Percentiles rank a stretch among this genome's conserved stretches.
Evolutionary conservation across 2,797 vertebrate species (phyloP).

Genomic region (Fundulus diaphanus): DNA sequence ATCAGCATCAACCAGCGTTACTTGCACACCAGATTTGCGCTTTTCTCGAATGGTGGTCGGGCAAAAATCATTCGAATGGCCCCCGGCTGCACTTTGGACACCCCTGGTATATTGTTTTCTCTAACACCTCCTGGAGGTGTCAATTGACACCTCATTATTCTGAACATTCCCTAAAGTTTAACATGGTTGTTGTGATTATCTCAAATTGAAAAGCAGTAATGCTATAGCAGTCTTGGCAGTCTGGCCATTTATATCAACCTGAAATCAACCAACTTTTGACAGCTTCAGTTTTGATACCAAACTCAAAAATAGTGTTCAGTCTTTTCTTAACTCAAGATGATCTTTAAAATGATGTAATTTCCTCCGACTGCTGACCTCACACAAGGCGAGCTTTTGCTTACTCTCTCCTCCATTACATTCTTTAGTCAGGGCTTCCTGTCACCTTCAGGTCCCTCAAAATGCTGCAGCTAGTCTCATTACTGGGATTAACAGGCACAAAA

Average conservation of each 20-base stretch:
- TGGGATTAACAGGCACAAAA: slow-evolving; percentile 1
- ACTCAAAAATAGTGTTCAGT: background rate
- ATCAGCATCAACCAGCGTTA: no score
- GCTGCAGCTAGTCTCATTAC: slow-evolving; percentile 3
- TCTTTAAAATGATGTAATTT: background rate
- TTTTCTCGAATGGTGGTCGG: background rate
- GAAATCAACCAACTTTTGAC: background rate
- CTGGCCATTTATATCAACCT: background rate
- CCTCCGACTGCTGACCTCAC: background rate
- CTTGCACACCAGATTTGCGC: background rate
- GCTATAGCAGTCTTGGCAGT: no score
- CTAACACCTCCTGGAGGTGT: no score
- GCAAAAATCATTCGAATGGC: background rate
- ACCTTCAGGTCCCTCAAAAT: background rate
- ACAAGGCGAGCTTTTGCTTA: background rate
- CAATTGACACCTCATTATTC: no score
- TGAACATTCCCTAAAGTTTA: no score
- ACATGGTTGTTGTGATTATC: no score
- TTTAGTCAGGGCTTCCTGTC: background rate
- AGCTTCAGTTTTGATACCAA: background rate
- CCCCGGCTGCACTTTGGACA: background rate
- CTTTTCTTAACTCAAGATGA: background rate
- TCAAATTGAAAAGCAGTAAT: no score
- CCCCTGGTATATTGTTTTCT: background rate
- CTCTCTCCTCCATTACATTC: background rate